Evolutionary conservation across 1,140 invertebrate species (phyloP).

Genomic region (Leptinotarsa defecta): DNA sequence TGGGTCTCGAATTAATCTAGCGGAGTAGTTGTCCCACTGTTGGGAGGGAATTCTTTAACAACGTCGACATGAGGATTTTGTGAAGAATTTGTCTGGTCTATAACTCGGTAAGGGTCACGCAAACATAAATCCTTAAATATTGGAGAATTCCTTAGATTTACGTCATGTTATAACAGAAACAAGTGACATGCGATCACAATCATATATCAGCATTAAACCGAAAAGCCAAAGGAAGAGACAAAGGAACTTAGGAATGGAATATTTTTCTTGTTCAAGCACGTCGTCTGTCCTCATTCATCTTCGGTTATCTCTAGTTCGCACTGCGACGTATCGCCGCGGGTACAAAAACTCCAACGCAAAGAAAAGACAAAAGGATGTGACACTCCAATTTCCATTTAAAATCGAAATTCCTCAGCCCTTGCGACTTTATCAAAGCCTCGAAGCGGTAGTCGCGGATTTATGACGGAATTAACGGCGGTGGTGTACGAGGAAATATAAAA

Average conservation of each 20-base stretch:
- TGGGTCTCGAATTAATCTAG: too few species aligned
- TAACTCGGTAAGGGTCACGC: conserved; percentile 19
- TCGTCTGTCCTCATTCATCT: conserved; percentile 50
- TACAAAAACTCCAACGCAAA: conserved; percentile 49
- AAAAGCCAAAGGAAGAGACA: conserved; percentile 42
- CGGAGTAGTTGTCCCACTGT: too few species aligned
- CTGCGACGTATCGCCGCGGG: conserved; percentile 44
- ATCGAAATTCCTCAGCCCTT: conserved; percentile 52
- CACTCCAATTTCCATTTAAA: conserved; percentile 56
- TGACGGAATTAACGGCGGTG: neutral
- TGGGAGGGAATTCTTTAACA: too few species aligned
- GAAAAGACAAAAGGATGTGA: conserved; percentile 55
- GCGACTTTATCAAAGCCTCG: conserved; percentile 43
- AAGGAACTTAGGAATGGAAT: conserved; percentile 48
- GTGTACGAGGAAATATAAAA: neutral
- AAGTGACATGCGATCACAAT: conserved; percentile 24
- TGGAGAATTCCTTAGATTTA: conserved; percentile 33
- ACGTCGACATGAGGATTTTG: neutral
- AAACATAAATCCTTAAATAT: conserved; percentile 37
- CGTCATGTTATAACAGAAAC: conserved; percentile 25
- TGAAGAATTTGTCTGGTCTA: neutral
- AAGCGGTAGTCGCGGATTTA: conserved; percentile 2
- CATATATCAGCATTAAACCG: conserved; percentile 30
- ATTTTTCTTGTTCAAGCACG: conserved; percentile 50
- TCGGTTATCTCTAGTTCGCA: conserved; percentile 50